A percentile compares a stretch with the other conserved stretches of the same genome.
Conservation (phyloP, 2,113 vertebrate genomes). For the Girardinichthys multiradiatus region DNA sequence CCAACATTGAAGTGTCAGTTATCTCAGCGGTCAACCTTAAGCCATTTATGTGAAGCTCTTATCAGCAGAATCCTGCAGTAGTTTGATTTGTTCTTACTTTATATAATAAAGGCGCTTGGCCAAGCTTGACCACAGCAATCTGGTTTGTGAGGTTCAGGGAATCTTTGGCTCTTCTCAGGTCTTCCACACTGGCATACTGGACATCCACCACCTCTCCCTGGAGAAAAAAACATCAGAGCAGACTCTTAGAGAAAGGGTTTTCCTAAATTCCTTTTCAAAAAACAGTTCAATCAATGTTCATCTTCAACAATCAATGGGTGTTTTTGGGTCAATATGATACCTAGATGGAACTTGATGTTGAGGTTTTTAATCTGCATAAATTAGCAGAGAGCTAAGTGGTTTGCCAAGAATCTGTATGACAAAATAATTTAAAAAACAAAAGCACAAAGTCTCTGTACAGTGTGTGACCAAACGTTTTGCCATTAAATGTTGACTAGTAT, state of each 20-base stretch:
- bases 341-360: no score
- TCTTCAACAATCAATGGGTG: no score
- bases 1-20: constrained; percentile 10
- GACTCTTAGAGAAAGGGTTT: not conserved
- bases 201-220: constrained; percentile 91
- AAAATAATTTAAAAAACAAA: no score
- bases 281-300: no score
- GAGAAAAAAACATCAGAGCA: constrained; percentile 4
- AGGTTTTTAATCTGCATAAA: no score
- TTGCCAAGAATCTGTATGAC: no score
- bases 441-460: no score
- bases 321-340: no score
- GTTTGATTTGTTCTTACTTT: constrained; percentile 82
- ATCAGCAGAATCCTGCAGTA: not conserved
- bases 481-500: no score
- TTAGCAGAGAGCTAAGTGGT: no score
- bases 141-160: constrained; percentile 82
- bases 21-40: not conserved
- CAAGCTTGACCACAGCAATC: constrained; percentile 92
- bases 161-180: constrained; percentile 81
- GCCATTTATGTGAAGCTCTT: not conserved
- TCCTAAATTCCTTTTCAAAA: no score
- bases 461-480: no score
- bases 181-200: constrained; percentile 85
- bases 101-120: constrained; percentile 88